These are phyloP conservation scores for Prietella phreatophila DNA, from an alignment of 2,113 vertebrate genomes.

Conservation along the genomic window DNA sequence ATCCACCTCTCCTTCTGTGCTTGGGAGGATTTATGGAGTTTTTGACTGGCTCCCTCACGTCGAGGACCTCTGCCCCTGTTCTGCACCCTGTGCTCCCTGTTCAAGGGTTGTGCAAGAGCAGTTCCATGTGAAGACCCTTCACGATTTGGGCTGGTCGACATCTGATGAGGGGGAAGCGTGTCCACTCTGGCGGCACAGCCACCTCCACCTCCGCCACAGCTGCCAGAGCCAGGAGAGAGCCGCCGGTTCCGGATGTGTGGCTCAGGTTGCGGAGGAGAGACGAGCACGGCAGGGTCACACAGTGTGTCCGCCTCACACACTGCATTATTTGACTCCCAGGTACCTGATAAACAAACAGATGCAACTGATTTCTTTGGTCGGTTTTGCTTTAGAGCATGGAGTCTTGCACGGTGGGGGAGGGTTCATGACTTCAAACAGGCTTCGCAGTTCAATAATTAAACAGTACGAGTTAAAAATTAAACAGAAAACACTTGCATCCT, in stretches of 20 bases:
- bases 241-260: conserved; percentile 80
- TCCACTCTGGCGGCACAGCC: conserved; percentile 62
- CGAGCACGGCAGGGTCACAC: conserved; percentile 71
- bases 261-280: conserved; percentile 72
- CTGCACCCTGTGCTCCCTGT: conserved; percentile 66
- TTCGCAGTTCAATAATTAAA: neutral
- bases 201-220: conserved; percentile 70
- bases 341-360: conserved; percentile 61
- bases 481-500: neutral
- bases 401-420: neutral
- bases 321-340: conserved; percentile 75
- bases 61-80: conserved; percentile 66
- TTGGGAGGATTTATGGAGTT: conserved; percentile 52
- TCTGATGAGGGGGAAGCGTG: conserved; percentile 57
- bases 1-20: conserved; percentile 71
- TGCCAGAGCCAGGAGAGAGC: conserved; percentile 73
- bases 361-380: neutral
- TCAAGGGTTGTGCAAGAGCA: conserved; percentile 54
- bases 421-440: neutral
- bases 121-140: conserved; percentile 53
- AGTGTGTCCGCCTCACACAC: conserved; percentile 74
- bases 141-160: conserved; percentile 17
- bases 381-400: neutral
- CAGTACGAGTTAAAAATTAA: neutral
- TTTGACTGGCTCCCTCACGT: conserved; percentile 61